Percentiles rank a stretch among this genome's conserved stretches.
These are phyloP conservation scores for Poecile montanus DNA, from an alignment of 2,797 vertebrate species.

Conservation along the genomic window DNA sequence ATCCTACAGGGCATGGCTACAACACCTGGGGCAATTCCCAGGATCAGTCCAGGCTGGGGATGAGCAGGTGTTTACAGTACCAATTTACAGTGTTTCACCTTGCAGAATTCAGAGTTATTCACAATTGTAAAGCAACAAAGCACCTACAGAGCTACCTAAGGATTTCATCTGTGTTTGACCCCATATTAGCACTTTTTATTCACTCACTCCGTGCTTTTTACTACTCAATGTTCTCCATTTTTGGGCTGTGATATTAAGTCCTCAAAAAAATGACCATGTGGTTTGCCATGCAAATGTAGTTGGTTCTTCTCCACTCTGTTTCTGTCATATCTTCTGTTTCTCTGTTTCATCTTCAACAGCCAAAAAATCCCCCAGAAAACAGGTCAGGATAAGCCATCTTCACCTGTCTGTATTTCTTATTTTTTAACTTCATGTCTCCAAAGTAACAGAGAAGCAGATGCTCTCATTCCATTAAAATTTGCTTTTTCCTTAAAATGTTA, in stretches of 20 bases:
- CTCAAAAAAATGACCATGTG: not conserved
- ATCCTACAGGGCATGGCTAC: rapidly evolving
- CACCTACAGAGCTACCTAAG: not conserved
- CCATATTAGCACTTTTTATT: not conserved
- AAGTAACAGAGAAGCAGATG: not conserved
- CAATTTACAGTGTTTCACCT: not conserved
- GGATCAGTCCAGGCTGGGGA: too few species aligned
- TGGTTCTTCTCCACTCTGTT: not conserved
- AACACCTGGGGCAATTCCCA: not conserved
- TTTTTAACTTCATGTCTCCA: not conserved
- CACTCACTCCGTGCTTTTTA: not conserved
- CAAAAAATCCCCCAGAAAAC: rapidly evolving
- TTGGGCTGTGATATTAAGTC: not conserved
- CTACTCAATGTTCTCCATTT: not conserved
- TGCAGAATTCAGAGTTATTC: not conserved
- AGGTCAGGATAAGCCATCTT: not conserved
- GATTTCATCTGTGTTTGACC: not conserved
- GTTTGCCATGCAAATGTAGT: not conserved
- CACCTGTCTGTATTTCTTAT: not conserved
- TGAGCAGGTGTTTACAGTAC: not conserved
- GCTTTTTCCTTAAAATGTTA: not conserved
- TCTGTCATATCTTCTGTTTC: not conserved
- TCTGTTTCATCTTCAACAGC: not conserved
- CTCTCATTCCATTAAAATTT: not conserved
- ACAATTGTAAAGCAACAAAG: not conserved